Conservation (phyloP, 1,140 invertebrate genomes). For the Halyomorpha halys region DNA sequence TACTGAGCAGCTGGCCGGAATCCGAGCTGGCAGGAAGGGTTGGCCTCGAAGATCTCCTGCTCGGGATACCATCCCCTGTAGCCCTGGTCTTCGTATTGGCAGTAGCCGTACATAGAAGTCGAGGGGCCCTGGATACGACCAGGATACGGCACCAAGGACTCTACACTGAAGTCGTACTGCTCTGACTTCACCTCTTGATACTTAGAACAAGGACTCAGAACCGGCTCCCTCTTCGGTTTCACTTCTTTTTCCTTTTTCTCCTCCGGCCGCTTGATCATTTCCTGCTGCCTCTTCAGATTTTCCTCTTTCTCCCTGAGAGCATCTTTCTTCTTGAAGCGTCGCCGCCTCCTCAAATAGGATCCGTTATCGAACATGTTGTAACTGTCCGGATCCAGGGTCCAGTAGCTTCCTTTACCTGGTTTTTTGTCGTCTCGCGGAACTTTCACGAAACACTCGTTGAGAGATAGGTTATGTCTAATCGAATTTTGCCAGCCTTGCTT, state of each 20-base stretch:
- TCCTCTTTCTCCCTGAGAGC: slow-evolving; percentile 79
- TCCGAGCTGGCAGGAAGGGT: slow-evolving; percentile 28
- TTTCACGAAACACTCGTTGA: slow-evolving; percentile 92
- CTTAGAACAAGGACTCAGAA: slow-evolving; percentile 25
- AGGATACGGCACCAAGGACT: slow-evolving; percentile 28
- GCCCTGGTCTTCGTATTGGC: slow-evolving; percentile 28
- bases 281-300: slow-evolving; percentile 63
- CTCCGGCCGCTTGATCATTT: slow-evolving; percentile 23
- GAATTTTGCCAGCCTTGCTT: slow-evolving; percentile 79
- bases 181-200: slow-evolving; percentile 22
- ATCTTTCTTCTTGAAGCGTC: slow-evolving; percentile 90
- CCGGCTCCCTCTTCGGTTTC: slow-evolving; percentile 31
- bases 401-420: slow-evolving; percentile 71
- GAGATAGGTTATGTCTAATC: slow-evolving; percentile 75
- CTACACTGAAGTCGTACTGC: slow-evolving; percentile 27
- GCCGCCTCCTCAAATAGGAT: slow-evolving; percentile 59
- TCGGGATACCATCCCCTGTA: slow-evolving; percentile 24
- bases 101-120: slow-evolving; percentile 23
- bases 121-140: slow-evolving; percentile 21
- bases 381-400: slow-evolving; percentile 76
- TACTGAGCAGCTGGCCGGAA: slow-evolving; percentile 27
- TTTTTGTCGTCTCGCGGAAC: slow-evolving; percentile 63
- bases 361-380: slow-evolving; percentile 87
- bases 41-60: slow-evolving; percentile 27
- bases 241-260: slow-evolving; percentile 26